These are phyloP conservation scores for Geotrupes spiniger DNA, from an alignment of 2,888 invertebrate species.

Conservation along the genomic window DNA sequence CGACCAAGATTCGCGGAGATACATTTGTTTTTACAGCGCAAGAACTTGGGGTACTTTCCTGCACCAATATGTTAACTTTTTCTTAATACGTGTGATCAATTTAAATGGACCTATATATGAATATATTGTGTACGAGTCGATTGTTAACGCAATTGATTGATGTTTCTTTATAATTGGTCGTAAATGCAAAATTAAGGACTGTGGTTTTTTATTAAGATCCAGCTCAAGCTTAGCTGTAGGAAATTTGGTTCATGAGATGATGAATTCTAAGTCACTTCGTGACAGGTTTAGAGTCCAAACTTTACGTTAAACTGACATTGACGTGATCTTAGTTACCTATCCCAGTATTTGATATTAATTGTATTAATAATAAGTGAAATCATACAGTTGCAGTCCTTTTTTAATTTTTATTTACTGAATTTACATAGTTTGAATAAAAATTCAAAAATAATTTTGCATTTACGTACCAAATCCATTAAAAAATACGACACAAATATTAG, in stretches of 20 bases:
- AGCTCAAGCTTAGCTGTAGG: no score
- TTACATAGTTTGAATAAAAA: no score
- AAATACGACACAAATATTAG: slow-evolving; percentile 1
- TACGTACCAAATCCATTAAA: not conserved
- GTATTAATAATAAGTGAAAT: no score
- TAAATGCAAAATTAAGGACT: slow-evolving; percentile 3
- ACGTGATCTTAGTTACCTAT: no score
- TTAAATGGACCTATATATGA: slow-evolving; percentile 14
- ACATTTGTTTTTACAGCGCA: slow-evolving; percentile 75
- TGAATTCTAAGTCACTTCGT: no score
- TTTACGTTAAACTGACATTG: no score
- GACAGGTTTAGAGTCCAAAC: no score
- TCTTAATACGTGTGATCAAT: slow-evolving; percentile 6
- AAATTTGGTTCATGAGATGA: no score
- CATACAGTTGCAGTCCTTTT: no score
- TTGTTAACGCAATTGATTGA: not conserved
- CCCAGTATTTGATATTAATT: no score
- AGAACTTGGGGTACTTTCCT: slow-evolving; percentile 65
- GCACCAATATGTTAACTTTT: slow-evolving; percentile 37
- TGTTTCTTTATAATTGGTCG: slow-evolving; percentile 1
- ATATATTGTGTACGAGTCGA: slow-evolving; percentile 5
- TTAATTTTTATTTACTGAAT: no score
- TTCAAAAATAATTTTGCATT: not conserved
- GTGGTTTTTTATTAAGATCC: no score
- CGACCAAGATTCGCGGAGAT: slow-evolving; percentile 86